Evolutionary conservation across 2,797 vertebrate genomes (phyloP).

Genomic region (Agapornis canus): DNA sequence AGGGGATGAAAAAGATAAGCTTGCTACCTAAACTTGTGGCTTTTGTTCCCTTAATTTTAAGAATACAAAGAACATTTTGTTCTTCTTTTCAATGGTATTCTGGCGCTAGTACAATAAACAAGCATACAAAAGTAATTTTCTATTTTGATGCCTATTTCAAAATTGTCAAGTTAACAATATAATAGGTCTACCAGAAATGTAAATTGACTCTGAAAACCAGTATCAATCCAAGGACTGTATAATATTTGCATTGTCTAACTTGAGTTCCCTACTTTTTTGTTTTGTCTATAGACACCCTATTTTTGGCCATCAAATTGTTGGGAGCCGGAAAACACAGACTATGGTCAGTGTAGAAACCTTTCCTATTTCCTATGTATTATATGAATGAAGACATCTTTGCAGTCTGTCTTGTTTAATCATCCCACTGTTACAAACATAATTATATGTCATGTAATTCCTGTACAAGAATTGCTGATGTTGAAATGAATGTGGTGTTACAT

Average conservation of each 20-base stretch:
- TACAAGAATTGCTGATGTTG: slow-evolving; percentile 22
- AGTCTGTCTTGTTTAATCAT: slow-evolving; percentile 26
- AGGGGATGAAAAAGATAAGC: not conserved
- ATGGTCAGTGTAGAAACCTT: slow-evolving; percentile 83
- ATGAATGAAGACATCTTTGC: not conserved
- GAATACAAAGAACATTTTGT: not conserved
- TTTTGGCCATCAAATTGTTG: slow-evolving; percentile 97
- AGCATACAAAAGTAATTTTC: not conserved
- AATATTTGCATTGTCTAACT: slow-evolving; percentile 54
- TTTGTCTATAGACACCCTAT: slow-evolving; percentile 87
- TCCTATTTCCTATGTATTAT: slow-evolving; percentile 25
- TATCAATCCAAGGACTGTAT: not conserved
- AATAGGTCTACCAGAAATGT: not conserved
- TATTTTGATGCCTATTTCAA: not conserved
- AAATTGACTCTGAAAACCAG: not conserved
- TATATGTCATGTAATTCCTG: not conserved
- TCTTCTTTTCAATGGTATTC: not conserved
- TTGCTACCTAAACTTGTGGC: not conserved
- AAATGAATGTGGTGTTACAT: not conserved
- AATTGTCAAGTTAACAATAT: not conserved
- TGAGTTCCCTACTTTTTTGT: slow-evolving; percentile 47
- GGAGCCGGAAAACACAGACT: slow-evolving; percentile 96
- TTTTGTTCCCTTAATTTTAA: not conserved
- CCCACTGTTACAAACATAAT: not conserved
- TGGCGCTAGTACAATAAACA: not conserved